phyloP scores from a whole-genome alignment of 2,888 invertebrate genomes.

The Nasonia oneida region DNA sequence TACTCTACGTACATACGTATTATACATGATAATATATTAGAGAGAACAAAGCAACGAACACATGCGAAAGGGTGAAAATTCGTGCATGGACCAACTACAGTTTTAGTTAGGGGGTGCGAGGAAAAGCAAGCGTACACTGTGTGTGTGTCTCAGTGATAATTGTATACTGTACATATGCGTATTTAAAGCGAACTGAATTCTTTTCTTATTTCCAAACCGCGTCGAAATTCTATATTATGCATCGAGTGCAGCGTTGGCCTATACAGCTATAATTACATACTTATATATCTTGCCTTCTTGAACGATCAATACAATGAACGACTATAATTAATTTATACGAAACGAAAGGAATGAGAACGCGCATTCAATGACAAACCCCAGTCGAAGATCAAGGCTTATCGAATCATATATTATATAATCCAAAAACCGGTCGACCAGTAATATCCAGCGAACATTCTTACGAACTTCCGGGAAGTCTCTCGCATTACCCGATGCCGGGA shows the following conservation, averaged over 20 bases:
- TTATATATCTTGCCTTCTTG: neutral
- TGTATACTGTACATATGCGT: conserved; percentile 50
- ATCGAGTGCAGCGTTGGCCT: neutral
- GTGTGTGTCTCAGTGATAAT: conserved; percentile 47
- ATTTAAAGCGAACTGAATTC: conserved; percentile 37
- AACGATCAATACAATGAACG: neutral
- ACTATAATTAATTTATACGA: neutral
- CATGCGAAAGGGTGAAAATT: conserved; percentile 2
- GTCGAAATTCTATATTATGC: conserved; percentile 19
- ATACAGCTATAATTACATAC: neutral
- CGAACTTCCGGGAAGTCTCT: neutral
- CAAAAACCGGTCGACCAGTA: neutral
- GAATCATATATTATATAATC: neutral
- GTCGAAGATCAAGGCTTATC: neutral
- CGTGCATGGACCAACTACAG: conserved; percentile 58
- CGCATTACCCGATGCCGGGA: neutral
- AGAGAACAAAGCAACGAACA: neutral
- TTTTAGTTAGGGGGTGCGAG: conserved; percentile 24
- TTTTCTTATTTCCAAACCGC: conserved; percentile 27
- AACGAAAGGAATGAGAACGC: neutral
- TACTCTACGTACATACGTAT: neutral
- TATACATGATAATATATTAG: neutral
- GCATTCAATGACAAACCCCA: neutral
- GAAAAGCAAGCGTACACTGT: conserved; percentile 34
- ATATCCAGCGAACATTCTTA: conserved; percentile 37